Percentiles rank a stretch among this genome's conserved stretches.
Conservation (phyloP, 2,113 vertebrate species). For the Nyctereutes procyonoides region DNA sequence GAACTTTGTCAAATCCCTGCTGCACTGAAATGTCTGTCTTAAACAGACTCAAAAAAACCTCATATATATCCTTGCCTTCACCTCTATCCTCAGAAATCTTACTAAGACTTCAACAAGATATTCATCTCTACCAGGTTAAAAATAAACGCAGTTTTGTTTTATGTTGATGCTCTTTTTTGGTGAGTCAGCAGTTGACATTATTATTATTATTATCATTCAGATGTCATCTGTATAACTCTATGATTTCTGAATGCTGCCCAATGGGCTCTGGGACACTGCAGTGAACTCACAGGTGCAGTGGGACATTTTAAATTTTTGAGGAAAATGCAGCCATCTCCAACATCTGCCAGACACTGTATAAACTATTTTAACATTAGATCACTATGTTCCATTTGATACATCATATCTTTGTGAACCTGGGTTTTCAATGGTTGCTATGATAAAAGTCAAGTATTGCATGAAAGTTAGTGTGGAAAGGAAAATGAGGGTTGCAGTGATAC, state of each 20-base stretch:
- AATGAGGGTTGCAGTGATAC: not conserved
- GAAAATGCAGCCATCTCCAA: not conserved
- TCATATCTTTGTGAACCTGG: constrained; percentile 1
- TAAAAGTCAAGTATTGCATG: not conserved
- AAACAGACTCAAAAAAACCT: not conserved
- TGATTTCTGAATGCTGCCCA: not conserved
- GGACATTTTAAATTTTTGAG: not conserved
- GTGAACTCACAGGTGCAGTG: not conserved
- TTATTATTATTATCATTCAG: not conserved
- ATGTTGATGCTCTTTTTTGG: not conserved
- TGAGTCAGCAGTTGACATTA: not conserved
- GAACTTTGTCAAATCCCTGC: not conserved
- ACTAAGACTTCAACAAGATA: not conserved
- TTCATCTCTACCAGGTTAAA: not conserved
- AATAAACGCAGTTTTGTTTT: not conserved
- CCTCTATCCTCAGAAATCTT: not conserved
- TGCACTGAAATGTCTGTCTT: not conserved
- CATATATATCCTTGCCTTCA: not conserved
- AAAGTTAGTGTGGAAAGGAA: not conserved
- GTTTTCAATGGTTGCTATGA: not conserved
- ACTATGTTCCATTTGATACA: not conserved
- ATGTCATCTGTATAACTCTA: not conserved
- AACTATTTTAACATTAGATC: not conserved
- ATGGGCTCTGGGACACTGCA: not conserved
- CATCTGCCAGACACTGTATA: not conserved